phyloP scores from a whole-genome alignment of 2,888 invertebrate species.

The Tipula helvola region DNA sequence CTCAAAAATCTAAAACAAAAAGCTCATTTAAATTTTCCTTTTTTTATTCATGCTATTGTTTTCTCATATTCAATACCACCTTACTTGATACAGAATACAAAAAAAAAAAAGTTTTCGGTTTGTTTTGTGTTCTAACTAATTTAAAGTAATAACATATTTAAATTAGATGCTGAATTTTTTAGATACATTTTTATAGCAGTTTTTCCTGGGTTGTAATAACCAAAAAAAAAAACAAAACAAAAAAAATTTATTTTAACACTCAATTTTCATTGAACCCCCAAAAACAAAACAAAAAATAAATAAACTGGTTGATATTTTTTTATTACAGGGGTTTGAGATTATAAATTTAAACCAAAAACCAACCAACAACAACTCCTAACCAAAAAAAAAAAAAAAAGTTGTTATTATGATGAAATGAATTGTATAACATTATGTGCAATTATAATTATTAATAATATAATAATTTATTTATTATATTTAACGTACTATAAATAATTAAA shows the following conservation, averaged over 20 bases:
- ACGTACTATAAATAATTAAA: not conserved
- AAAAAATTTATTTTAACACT: not conserved
- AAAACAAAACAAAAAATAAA: not conserved
- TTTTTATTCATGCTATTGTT: not conserved
- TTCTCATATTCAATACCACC: not conserved
- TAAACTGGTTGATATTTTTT: not conserved
- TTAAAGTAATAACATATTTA: not conserved
- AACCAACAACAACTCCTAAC: not conserved
- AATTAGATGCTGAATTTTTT: constrained; percentile 4
- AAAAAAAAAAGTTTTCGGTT: not conserved
- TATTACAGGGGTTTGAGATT: not conserved
- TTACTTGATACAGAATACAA: not conserved
- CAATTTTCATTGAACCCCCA: not conserved
- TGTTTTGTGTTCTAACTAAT: not conserved
- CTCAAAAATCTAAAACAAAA: not conserved
- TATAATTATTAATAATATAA: not conserved
- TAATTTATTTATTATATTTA: not conserved
- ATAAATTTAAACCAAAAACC: not conserved
- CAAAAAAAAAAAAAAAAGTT: not conserved
- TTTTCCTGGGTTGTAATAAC: not conserved
- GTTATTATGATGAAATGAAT: not conserved
- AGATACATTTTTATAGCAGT: not conserved
- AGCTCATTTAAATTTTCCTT: not conserved
- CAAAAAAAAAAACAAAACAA: not conserved
- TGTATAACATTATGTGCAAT: not conserved